Evolutionary conservation across 1,140 invertebrate species (phyloP).

Genomic region (Campoletis sonorensis): DNA sequence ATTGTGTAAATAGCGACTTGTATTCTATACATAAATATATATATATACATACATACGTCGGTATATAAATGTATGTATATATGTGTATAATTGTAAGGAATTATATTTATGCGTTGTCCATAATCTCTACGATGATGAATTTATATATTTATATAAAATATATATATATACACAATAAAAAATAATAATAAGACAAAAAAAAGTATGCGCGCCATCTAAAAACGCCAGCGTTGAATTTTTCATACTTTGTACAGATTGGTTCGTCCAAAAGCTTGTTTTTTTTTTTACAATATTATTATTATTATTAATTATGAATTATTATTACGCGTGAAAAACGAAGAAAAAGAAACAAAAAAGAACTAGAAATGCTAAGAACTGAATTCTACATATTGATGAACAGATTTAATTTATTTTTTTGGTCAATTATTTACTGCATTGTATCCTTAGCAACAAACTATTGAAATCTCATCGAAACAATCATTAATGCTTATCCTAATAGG

Average conservation of each 20-base stretch:
- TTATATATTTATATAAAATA: slow-evolving; percentile 69
- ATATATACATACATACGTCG: too few relatives aligned
- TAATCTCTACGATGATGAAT: slow-evolving; percentile 65
- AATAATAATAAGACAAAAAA: too few relatives aligned
- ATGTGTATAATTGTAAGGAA: too few relatives aligned
- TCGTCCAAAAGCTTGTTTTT: background rate
- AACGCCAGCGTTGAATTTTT: too few relatives aligned
- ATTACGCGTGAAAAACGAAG: too few relatives aligned
- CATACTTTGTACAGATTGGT: background rate
- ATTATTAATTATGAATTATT: slow-evolving; percentile 51
- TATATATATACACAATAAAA: slow-evolving; percentile 53
- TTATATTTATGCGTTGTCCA: slow-evolving; percentile 59
- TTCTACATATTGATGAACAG: slow-evolving; percentile 48
- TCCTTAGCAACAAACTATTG: too few relatives aligned
- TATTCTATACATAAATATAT: slow-evolving; percentile 61
- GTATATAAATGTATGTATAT: too few relatives aligned
- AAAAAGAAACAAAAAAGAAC: slow-evolving; percentile 36
- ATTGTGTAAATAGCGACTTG: slow-evolving; percentile 70
- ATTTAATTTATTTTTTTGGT: slow-evolving; percentile 65
- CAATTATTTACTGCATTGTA: slow-evolving; percentile 35
- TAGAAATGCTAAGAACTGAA: slow-evolving; percentile 42
- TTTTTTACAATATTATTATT: slow-evolving; percentile 42
- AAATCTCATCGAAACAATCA: too few relatives aligned
- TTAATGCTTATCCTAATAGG: too few relatives aligned
- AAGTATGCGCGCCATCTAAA: background rate